Evolutionary conservation across 2,113 vertebrate genomes (phyloP), one percentile per base, ranked within the genome.

Genomic region (Neofelis nebulosa): DNA sequence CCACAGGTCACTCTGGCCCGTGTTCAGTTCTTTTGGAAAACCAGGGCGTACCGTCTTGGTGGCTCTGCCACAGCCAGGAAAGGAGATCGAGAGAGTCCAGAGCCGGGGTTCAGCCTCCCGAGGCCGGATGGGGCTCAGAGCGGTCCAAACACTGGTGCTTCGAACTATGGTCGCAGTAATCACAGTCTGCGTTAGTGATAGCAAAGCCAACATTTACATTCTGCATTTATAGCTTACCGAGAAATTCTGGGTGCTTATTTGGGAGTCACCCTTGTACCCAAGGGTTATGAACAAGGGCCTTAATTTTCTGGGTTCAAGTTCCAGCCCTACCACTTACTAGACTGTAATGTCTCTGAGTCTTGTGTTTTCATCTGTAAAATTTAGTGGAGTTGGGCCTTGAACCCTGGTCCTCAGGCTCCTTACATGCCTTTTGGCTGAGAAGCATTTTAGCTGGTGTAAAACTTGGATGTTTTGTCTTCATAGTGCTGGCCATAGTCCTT

Each of bases 331-430:
- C 27, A 29, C 82, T 85, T 85, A 48, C 15, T 31, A 50, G 19
- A 36, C 52, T 82, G 23, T 57, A 50, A 79, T 29, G 13, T 41
- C 61, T 80, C 27, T 84, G 38, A n/a, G 41, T 95, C 66, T 74
- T 69, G 31, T 82, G 38, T 96, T 73, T 74, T 91, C 14, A 33
- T 83, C 65, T 94, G 10, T 94, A 86, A 92, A 74, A n/a, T 84
- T 63, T 31, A 45, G 33, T 5, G 3, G 81, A 57, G 8, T 96
- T 73, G 79, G 66, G 68, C 29, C 68, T 92, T 45, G 33, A 81
- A 50, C 52, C 57, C 50, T 91, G 23, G 66, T 57, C 19, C 57
- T 95, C 66, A 93, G 29, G 29, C 81, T 84, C 23, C 63, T 79
- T 52, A 27, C 27, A 73, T 69, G 21, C 7, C 87, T 69, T 63